Base-by-base conservation (phyloP, 2,888 invertebrate species). In the Oconnorella tubifera region DNA sequence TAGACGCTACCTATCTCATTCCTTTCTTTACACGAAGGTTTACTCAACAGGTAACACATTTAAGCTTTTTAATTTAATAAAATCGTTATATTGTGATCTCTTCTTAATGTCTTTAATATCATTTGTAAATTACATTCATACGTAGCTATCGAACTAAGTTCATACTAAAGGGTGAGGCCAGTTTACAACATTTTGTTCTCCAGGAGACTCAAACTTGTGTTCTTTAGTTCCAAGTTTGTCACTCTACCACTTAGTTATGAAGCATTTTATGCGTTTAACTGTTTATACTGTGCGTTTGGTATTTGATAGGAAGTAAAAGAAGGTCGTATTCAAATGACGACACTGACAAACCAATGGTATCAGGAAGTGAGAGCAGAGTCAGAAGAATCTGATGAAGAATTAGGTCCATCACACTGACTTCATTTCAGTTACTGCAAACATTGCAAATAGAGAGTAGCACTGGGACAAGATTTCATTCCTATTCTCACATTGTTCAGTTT, bases 21-120 rank as follows among this genome's bases (percentile, higher is more conserved):
- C 98, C 98, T 10, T 96, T 98, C 83, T 96, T 98, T 78, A 97
- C 96, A 0, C 86, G 97, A 73, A 86, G 94, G 73, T 96, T 97
- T 78, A 97, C 96, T 4, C 93, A 94, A 80, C 91, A 93, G 87
- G 90, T 90, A 81, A 33, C 32, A 32, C n/a, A n/a, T n/a, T n/a
- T n/a, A n/a, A 19, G 28, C 10, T 33, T 10, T 25, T 40, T 1
- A 2, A 29, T 33, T 32, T 62, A 23, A 3, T n/a, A 60, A 31
- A 31, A 31, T 4, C n/a, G 27, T 6, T 56, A n/a, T 28, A 28
- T 55, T 55, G 3, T 61, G 32, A 25, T 40, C 32, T 61, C 2
- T 51, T 64, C 10, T 28, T 57, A 29, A 6, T 31, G 6, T 27
- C n/a, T 51, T 1, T 51, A 14, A 51, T 51, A 51, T 19, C 28